phyloP scores from a whole-genome alignment of 1,140 invertebrate genomes.

The Brachionus sp. region DNA sequence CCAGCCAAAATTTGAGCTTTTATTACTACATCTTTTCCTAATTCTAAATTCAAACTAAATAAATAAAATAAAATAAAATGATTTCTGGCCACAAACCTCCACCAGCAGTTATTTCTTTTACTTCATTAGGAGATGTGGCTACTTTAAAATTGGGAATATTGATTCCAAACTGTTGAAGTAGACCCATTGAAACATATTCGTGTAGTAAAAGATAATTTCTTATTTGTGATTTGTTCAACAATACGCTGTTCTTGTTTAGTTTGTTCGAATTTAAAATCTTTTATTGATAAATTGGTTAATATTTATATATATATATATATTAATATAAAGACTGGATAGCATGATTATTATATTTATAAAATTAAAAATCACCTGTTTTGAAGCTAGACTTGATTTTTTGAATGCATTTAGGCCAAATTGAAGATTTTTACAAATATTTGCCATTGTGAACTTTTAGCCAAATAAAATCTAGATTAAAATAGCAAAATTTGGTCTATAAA shows the following conservation, averaged over 20 bases:
- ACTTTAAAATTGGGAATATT: constrained; percentile 45
- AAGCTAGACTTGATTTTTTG: neutral
- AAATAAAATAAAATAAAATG: neutral
- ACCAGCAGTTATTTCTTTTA: neutral
- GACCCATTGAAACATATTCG: constrained; percentile 46
- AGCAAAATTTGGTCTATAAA: constrained; percentile 13
- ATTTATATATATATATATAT: no score
- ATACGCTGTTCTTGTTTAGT: neutral
- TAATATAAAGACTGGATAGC: neutral
- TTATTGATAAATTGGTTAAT: neutral
- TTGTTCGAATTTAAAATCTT: neutral
- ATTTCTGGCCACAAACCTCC: constrained; percentile 11
- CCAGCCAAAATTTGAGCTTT: constrained; percentile 98
- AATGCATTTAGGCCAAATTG: constrained; percentile 13
- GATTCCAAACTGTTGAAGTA: constrained; percentile 42
- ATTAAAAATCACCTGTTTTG: neutral
- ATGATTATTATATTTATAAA: neutral
- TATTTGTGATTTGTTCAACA: constrained; percentile 37
- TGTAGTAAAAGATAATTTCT: constrained; percentile 42
- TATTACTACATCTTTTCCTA: constrained; percentile 82
- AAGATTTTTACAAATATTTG: constrained; percentile 36
- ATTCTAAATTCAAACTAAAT: neutral
- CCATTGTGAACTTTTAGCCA: neutral
- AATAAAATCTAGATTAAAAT: constrained; percentile 2
- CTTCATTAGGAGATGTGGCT: constrained; percentile 32